phyloP scores from a whole-genome alignment of 2,888 invertebrate species.

The Panopea generosa region DNA sequence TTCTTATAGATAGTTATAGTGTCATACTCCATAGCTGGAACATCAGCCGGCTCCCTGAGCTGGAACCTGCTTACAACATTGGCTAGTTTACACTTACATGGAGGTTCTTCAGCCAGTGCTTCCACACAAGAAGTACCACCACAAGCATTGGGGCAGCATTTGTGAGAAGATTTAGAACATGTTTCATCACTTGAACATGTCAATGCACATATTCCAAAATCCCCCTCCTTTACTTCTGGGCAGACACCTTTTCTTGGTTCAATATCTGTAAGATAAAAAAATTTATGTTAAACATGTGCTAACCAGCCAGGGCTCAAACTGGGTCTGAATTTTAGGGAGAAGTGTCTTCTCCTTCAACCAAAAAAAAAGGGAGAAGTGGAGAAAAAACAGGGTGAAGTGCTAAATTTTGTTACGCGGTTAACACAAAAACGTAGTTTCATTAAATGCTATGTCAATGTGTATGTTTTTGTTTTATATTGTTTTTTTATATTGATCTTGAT shows the following conservation, averaged over 20 bases:
- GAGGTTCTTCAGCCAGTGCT: constrained; percentile 17
- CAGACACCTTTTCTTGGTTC: constrained; percentile 25
- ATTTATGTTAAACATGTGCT: neutral
- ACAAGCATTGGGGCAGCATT: constrained; percentile 31
- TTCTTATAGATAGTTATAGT: neutral
- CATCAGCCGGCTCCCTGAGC: too few relatives aligned
- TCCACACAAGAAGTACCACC: constrained; percentile 17
- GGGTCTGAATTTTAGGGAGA: too few relatives aligned
- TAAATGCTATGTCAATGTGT: too few relatives aligned
- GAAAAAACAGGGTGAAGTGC: too few relatives aligned
- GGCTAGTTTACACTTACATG: constrained; percentile 1
- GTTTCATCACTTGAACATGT: constrained; percentile 24
- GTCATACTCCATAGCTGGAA: neutral
- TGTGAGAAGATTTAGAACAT: constrained; percentile 12
- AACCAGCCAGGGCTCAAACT: neutral
- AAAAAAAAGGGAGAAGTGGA: too few relatives aligned
- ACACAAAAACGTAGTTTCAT: too few relatives aligned
- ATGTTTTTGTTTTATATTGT: too few relatives aligned
- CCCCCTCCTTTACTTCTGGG: constrained; percentile 1
- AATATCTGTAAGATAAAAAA: neutral
- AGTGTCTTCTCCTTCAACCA: too few relatives aligned
- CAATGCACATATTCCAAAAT: constrained; percentile 10
- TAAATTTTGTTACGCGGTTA: too few relatives aligned
- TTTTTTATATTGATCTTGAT: too few relatives aligned
- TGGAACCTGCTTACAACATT: neutral